Base-by-base conservation (phyloP, 2,888 invertebrate genomes). In the Pheosia gnoma region DNA sequence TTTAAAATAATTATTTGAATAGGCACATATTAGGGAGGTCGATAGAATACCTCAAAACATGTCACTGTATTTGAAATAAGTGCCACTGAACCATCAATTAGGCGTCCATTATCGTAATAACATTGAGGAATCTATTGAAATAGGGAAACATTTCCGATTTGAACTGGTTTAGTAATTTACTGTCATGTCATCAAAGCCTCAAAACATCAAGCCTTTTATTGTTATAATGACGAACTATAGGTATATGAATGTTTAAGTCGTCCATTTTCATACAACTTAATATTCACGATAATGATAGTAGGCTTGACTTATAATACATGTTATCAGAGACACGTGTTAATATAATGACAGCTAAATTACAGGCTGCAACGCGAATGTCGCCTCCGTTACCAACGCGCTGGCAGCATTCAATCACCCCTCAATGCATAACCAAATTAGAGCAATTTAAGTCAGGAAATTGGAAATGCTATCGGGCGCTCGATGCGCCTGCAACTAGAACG, bases 391-490 rank as follows among this genome's bases (percentile, higher is more conserved):
- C 72, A 78, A 78, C 63, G 81, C 78, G 82, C 84, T 82, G 83
- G 84, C 80, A 84, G 82, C 82, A 85, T 89, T 89, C 90, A 88
- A 90, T 91, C 89, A 90, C 80, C 86, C 88, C 89, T 89, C 91
- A 90, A 87, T 83, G 84, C 86, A 91, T 91, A 91, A 91, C 90
- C 89, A 89, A 93, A 93, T 93, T 93, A 92, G 90, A 90, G 89
- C 91, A 93, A 93, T 93, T 92, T 92, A 90, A 91, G 90, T 90
- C 92, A 90, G 93, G 93, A 93, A 93, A 93, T 93, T 92, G 93
- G 91, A 89, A 92, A 87, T 87, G 88, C 87, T 91, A 92, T 91
- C 91, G 89, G 86, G 84, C 85, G 86, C 83, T 82, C 88, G 85
- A 79, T 88, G 87, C 87, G 81, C 85, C 79, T 86, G 86, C 88